Percentiles rank a stretch among this genome's conserved stretches.
These are phyloP conservation scores for Tenthredo amoena DNA, from an alignment of 2,888 invertebrate species.

Conservation along the genomic window DNA sequence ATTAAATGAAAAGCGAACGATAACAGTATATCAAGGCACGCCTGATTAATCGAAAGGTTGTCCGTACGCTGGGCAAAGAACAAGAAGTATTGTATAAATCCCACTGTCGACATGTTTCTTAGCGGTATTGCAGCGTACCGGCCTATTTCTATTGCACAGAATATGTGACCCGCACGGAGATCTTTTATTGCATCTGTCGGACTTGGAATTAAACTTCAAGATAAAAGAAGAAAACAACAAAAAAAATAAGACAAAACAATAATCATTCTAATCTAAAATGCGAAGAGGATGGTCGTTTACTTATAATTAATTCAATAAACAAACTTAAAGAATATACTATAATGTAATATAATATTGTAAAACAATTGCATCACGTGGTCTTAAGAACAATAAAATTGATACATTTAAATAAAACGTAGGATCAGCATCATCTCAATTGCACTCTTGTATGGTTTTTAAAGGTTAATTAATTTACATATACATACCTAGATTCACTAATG, in stretches of 20 bases:
- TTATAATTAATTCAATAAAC: conserved; percentile 20
- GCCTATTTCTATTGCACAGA: conserved; percentile 54
- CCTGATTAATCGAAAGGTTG: background rate
- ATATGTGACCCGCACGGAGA: conserved; percentile 20
- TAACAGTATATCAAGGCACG: background rate
- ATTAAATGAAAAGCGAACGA: background rate
- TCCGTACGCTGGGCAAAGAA: background rate
- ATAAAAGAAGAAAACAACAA: conserved; percentile 9
- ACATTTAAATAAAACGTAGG: conserved; percentile 30
- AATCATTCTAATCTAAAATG: conserved; percentile 25
- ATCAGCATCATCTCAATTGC: conserved; percentile 53
- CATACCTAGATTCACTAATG: conserved; percentile 3
- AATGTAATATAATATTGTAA: conserved; percentile 29
- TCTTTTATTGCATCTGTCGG: conserved; percentile 53
- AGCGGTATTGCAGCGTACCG: conserved; percentile 46
- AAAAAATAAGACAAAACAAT: conserved; percentile 27
- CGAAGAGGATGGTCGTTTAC: conserved; percentile 23
- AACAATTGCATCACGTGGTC: conserved; percentile 47
- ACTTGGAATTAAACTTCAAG: conserved; percentile 40
- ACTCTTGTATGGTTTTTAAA: conserved; percentile 35
- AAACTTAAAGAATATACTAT: conserved; percentile 27
- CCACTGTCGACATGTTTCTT: background rate
- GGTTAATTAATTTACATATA: background rate
- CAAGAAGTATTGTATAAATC: background rate
- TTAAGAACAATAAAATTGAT: conserved; percentile 36